These are phyloP conservation scores for Keiferia lycopersicella DNA, from an alignment of 2,888 invertebrate species.

Conservation along the genomic window DNA sequence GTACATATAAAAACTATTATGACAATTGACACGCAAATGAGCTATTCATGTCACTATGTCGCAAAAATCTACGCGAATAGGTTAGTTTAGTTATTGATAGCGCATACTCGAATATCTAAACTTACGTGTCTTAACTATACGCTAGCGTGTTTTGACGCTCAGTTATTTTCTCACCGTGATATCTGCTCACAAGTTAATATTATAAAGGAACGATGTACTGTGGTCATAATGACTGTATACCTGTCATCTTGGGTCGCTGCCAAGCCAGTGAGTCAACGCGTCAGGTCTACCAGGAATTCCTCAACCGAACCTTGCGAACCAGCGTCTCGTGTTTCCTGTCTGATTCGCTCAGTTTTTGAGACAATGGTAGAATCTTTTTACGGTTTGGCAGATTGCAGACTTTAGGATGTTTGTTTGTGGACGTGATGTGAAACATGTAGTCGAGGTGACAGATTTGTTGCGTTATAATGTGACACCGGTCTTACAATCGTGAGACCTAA, in stretches of 20 bases:
- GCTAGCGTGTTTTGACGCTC: too few species aligned
- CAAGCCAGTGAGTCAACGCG: background rate
- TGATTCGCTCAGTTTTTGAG: background rate
- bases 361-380: background rate
- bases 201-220: background rate
- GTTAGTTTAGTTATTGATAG: too few species aligned
- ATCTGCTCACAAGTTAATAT: background rate
- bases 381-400: background rate
- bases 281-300: constrained; percentile 17
- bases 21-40: too few species aligned
- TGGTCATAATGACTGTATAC: background rate
- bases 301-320: constrained; percentile 4
- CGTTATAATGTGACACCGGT: too few species aligned
- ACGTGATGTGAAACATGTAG: background rate
- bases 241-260: constrained; percentile 10
- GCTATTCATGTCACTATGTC: too few species aligned
- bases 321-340: constrained; percentile 3
- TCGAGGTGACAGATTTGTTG: too few species aligned
- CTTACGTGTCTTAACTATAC: too few species aligned
- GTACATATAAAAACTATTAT: too few species aligned
- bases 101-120: too few species aligned
- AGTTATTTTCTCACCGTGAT: background rate
- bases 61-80: too few species aligned
- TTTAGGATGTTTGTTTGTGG: background rate
- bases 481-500: too few species aligned